Percentiles rank a stretch among this genome's conserved stretches.
phyloP scores from a whole-genome alignment of 1,140 invertebrate species.

The Drosophila ficusphila region DNA sequence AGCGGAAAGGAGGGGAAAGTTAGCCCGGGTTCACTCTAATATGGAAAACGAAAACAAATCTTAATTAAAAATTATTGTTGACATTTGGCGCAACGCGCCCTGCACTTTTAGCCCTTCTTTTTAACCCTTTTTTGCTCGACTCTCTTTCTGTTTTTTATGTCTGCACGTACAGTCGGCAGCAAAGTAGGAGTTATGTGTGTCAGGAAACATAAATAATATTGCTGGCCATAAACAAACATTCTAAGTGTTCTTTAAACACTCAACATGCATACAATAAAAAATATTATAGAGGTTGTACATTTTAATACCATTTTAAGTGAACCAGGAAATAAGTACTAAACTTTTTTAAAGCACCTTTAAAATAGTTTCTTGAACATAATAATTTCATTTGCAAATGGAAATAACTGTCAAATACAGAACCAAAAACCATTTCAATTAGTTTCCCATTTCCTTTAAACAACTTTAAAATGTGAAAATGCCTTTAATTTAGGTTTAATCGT shows the following conservation, averaged over 20 bases:
- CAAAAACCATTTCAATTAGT: too few species aligned
- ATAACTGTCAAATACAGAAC: too few species aligned
- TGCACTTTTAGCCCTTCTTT: slow-evolving; percentile 6
- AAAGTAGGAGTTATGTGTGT: not conserved
- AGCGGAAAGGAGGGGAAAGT: not conserved
- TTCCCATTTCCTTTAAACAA: too few species aligned
- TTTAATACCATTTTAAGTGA: too few species aligned
- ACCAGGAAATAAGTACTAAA: too few species aligned
- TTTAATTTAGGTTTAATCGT: not conserved
- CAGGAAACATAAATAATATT: not conserved
- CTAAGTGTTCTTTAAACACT: too few species aligned
- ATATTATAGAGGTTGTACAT: too few species aligned
- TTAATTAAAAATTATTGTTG: slow-evolving; percentile 83
- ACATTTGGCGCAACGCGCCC: slow-evolving; percentile 56
- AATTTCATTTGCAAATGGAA: too few species aligned
- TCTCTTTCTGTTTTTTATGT: slow-evolving; percentile 1
- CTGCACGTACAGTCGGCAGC: not conserved
- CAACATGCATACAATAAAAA: too few species aligned
- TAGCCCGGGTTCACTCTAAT: slow-evolving; percentile 43
- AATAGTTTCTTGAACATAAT: too few species aligned
- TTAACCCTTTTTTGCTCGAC: not conserved
- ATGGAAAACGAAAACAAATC: slow-evolving; percentile 77
- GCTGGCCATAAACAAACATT: too few species aligned
- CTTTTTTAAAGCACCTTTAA: not conserved
- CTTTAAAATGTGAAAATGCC: too few species aligned